Base-by-base conservation (phyloP, 2,888 invertebrate species). In the Tetragonisca angustula region DNA sequence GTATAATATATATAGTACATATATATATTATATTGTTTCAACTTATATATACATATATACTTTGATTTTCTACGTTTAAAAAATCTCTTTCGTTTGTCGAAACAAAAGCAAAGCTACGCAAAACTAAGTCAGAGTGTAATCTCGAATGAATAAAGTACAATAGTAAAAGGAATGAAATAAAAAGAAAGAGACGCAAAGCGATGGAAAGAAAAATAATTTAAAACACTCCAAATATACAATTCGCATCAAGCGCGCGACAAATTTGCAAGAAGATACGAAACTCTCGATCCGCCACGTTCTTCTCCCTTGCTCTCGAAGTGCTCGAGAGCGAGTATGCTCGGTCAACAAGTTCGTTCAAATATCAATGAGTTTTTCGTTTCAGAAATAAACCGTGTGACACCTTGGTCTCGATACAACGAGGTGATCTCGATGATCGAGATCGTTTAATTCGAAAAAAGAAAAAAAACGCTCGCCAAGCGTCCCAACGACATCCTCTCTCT, bases 381-480 rank as follows among this genome's bases (percentile, higher is more conserved):
- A 21, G 32, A 21, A 32, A 6, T 15, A n/a, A 62, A 19, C 72
- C 32, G 6, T n/a, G 50, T 15, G 21, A 9, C 15, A 62, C 17
- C 50, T 49, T 56, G 36, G 4, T 27, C 21, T 19, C 17, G 62
- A 76, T 32, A 43, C 9, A 75, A 54, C 70, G 19, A 19, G 11
- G 13, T 32, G 75, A 27, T 64, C 78, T 64, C 78, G 27, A 64
- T 78, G 54, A 83, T 68, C 68, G 49, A 32, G 75, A 79, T 72
- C 78, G 75, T 75, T 84, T 75, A 74, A 84, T 79, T 73, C 72
- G 76, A 64, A 72, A 27, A 27, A 27, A 27, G 2, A 27, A 27
- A 27, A 27, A 27, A 84, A 84, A 79, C 24, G 68, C 75, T 83
- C 71, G 13, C 78, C 75, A 70, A 74, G 69, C 79, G 69, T 27